Base-by-base conservation (phyloP, 2,797 vertebrate species). In the Triplophysa bombifrons region DNA sequence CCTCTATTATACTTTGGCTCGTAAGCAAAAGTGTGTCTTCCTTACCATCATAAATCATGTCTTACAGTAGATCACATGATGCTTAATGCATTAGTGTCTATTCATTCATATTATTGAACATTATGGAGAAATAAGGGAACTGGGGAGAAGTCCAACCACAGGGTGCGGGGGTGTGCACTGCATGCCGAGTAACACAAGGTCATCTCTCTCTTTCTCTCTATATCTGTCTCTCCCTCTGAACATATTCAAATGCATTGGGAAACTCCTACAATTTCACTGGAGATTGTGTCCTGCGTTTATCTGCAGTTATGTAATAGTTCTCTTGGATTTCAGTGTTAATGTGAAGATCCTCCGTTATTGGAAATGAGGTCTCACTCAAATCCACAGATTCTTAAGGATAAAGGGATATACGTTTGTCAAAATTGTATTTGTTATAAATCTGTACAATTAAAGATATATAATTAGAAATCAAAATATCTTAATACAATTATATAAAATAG, bases 1-100 rank as follows among this genome's bases (percentile, higher is more conserved):
- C 41, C 9, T 7, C 34, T 38, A 41, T 41, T 41, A 41, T 41
- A 41, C 2, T 30, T 9, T 41, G 38, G 38, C 38, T 38, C 7
- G 34, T 38, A 6, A 38, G 8, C 1, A 5, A 38, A 38, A 38
- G 8, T 38, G 7, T 9, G 34, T 9, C 6, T 41, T 10, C 38
- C 7, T 41, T 10, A 10, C 12, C 46, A 53, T 20, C 19, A 38
- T 74, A 58, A 82, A 75, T 74, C 20, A 16, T 74, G 30, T 30
- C 41, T 50, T 27, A 5, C 8, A 38, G 34, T 38, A 38, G 34
- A 16, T 58, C 60, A 14, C 22, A 65, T 78, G 46, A 67, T 51
- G 61, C 51, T 65, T 38, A 63, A 64, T 34, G 51, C 46, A 69
- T 65, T 46, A 27, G 12, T 71, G 34, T 50, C 48, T 50, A 3